phyloP scores from a whole-genome alignment of 2,888 invertebrate genomes.

The Malacosoma neustria region DNA sequence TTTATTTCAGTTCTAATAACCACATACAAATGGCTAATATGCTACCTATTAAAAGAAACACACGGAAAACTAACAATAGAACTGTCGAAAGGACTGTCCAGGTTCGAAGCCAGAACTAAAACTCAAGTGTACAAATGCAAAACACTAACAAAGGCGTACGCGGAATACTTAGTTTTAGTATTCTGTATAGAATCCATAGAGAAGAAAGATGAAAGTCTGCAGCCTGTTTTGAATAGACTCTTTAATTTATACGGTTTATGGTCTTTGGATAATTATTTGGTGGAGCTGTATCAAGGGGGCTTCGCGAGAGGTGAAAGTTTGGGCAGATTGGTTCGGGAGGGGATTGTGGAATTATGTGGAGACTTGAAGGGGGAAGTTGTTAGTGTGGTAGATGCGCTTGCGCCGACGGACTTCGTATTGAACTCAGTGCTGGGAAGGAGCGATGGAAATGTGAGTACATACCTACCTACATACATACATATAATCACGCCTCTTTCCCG shows the following conservation, averaged over 20 bases:
- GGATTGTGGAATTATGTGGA: conserved; percentile 79
- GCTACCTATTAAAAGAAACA: conserved; percentile 84
- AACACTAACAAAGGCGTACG: conserved; percentile 83
- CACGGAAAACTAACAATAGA: conserved; percentile 74
- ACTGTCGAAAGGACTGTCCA: conserved; percentile 73
- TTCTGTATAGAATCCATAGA: conserved; percentile 65
- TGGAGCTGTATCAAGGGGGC: conserved; percentile 82
- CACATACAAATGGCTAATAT: conserved; percentile 89
- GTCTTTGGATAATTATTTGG: conserved; percentile 80
- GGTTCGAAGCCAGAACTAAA: conserved; percentile 85
- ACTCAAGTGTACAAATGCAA: conserved; percentile 88
- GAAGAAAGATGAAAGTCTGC: conserved; percentile 42
- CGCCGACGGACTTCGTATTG: conserved; percentile 92
- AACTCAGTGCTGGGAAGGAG: conserved; percentile 90
- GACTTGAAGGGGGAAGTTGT: conserved; percentile 85
- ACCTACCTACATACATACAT: too few species aligned
- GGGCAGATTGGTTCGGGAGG: conserved; percentile 77
- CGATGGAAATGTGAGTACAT: conserved; percentile 82
- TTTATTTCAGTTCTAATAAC: conserved; percentile 77
- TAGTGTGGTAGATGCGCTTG: conserved; percentile 86
- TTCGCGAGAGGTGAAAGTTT: conserved; percentile 69
- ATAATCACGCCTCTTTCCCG: too few species aligned
- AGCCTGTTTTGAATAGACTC: conserved; percentile 63
- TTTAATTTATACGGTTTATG: conserved; percentile 54
- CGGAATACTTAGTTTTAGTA: conserved; percentile 79